Percentiles rank a stretch among this genome's conserved stretches.
These are phyloP conservation scores for Eupeodes luniger DNA, from an alignment of 2,888 invertebrate genomes.

Conservation along the genomic window DNA sequence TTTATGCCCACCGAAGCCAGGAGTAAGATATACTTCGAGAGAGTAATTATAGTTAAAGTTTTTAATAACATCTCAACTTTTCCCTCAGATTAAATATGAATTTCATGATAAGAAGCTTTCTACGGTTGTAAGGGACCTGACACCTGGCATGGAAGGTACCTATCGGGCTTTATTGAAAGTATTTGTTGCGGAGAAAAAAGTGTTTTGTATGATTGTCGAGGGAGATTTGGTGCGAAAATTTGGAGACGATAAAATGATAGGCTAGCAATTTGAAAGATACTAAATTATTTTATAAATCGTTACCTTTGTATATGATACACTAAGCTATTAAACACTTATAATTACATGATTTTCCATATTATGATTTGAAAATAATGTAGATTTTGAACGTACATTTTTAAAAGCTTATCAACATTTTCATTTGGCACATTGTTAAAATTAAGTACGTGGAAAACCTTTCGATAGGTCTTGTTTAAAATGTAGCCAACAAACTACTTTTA, in stretches of 20 bases:
- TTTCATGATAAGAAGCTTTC: slow-evolving; percentile 5
- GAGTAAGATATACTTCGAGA: not conserved
- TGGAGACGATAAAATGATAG: not conserved
- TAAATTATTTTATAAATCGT: too few species aligned
- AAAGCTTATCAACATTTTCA: too few species aligned
- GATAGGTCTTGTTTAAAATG: not conserved
- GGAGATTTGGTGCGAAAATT: not conserved
- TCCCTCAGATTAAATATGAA: not conserved
- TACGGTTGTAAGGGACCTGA: not conserved
- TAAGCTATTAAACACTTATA: too few species aligned
- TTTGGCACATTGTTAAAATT: too few species aligned
- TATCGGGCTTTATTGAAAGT: not conserved
- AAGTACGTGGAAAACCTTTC: not conserved
- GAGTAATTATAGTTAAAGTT: not conserved
- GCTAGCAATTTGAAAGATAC: not conserved
- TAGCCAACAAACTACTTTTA: not conserved
- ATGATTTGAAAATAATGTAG: too few species aligned
- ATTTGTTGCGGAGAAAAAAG: not conserved
- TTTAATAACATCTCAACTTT: not conserved
- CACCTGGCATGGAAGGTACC: slow-evolving; percentile 1
- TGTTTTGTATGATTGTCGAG: slow-evolving; percentile 4
- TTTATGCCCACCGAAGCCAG: not conserved
- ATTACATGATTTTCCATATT: too few species aligned
- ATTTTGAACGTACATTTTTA: too few species aligned
- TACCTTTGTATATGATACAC: too few species aligned